A percentile compares a stretch with the other conserved stretches of the same genome.
These are phyloP conservation scores for Uloborus plumipes DNA, from an alignment of 2,888 invertebrate genomes.

Conservation along the genomic window DNA sequence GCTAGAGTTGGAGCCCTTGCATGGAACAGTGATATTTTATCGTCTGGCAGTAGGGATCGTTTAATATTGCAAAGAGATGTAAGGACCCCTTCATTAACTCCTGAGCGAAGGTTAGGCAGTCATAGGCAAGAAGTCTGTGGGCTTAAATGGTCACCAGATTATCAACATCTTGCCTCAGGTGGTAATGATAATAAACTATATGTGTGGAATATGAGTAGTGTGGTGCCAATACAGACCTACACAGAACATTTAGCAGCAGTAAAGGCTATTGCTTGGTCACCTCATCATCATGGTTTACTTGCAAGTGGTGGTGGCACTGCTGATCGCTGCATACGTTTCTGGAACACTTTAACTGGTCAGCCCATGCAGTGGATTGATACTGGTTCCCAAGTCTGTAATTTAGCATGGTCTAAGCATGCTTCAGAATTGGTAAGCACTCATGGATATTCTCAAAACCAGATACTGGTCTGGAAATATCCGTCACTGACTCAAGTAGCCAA, in stretches of 20 bases:
- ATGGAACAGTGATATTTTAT: slow-evolving; percentile 97
- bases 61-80: slow-evolving; percentile 95
- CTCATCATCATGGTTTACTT: slow-evolving; percentile 95
- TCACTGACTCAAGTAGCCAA: slow-evolving; percentile 96
- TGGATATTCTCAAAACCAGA: slow-evolving; percentile 98
- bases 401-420: slow-evolving; percentile 99
- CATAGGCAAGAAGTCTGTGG: slow-evolving; percentile 98
- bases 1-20: slow-evolving; percentile 89
- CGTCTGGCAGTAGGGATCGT: slow-evolving; percentile 94
- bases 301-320: slow-evolving; percentile 99
- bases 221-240: slow-evolving; percentile 93
- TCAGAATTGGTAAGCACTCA: slow-evolving; percentile 95
- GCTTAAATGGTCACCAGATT: slow-evolving; percentile 98
- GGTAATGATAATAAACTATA: slow-evolving; percentile 97
- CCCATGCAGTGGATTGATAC: slow-evolving; percentile 99
- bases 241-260: slow-evolving; percentile 97
- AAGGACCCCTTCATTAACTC: slow-evolving; percentile 82
- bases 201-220: slow-evolving; percentile 90
- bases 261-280: slow-evolving; percentile 99
- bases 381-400: slow-evolving; percentile 96
- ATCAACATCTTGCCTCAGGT: slow-evolving; percentile 96
- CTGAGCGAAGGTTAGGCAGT: slow-evolving; percentile 86
- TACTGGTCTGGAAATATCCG: slow-evolving; percentile 98
- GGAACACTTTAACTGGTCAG: slow-evolving; percentile 98
- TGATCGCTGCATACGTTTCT: slow-evolving; percentile 95